Percentiles rank a stretch among this genome's conserved stretches.
Evolutionary conservation across 1,140 invertebrate genomes (phyloP).

Genomic region (Diploscapter pachys): DNA sequence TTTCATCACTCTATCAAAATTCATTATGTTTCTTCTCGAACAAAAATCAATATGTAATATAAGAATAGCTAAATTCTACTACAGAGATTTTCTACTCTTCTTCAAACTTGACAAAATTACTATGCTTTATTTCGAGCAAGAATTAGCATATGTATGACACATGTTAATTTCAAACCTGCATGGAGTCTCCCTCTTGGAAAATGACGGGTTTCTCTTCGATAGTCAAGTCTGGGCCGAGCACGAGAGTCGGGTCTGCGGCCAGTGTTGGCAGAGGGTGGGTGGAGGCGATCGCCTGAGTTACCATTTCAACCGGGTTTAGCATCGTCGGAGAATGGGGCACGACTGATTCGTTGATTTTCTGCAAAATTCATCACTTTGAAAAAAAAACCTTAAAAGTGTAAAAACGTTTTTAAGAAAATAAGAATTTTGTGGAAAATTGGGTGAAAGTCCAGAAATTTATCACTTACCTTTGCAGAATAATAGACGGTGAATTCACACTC

Average conservation of each 20-base stretch:
- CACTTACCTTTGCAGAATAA: constrained; percentile 65
- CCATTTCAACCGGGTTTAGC: constrained; percentile 51
- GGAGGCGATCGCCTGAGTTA: constrained; percentile 41
- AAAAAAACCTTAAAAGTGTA: neutral
- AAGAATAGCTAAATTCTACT: too few species aligned
- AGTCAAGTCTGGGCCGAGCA: constrained; percentile 74
- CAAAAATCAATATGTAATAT: too few species aligned
- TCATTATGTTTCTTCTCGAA: too few species aligned
- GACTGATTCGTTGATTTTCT: constrained; percentile 41
- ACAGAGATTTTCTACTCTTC: too few species aligned
- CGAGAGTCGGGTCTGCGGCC: constrained; percentile 70
- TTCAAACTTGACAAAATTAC: too few species aligned
- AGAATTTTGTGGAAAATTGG: too few species aligned
- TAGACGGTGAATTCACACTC: constrained; percentile 83
- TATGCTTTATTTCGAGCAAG: too few species aligned
- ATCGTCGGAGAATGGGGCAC: constrained; percentile 46
- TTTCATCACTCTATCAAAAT: too few species aligned
- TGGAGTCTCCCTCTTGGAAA: constrained; percentile 88
- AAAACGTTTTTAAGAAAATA: too few species aligned
- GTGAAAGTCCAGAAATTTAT: neutral
- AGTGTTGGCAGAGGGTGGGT: constrained; percentile 38
- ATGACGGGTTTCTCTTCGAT: constrained; percentile 75
- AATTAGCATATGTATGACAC: too few species aligned
- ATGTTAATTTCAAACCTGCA: constrained; percentile 65
- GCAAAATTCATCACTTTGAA: constrained; percentile 20